Conservation (phyloP, 2,113 vertebrate genomes). For the Chloroceryle aenea region DNA sequence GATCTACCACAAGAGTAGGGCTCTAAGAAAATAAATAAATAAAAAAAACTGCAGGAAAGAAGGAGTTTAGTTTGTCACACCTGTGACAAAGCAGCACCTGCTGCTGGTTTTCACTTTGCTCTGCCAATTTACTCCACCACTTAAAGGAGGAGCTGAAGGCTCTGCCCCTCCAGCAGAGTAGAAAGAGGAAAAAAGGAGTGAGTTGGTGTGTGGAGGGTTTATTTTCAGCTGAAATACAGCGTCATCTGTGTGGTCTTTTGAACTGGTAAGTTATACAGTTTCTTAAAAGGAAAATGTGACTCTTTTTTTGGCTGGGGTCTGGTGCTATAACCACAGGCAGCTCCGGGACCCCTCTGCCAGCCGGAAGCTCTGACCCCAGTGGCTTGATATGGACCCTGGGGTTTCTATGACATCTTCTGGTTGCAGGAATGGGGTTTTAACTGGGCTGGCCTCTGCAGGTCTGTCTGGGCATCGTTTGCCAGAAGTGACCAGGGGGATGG, state of each 20-base stretch:
- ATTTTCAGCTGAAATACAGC: rapidly evolving
- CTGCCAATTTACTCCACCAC: background rate
- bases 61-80: background rate
- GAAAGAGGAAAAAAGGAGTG: rapidly evolving
- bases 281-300: rapidly evolving
- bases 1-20: background rate
- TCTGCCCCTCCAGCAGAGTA: rapidly evolving
- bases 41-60: background rate
- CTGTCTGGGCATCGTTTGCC: background rate
- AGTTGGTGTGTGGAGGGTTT: rapidly evolving
- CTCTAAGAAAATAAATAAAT: background rate
- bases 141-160: background rate
- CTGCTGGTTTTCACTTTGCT: background rate
- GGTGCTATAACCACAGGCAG: rapidly evolving
- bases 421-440: background rate
- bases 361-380: rapidly evolving
- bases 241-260: rapidly evolving
- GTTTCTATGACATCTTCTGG: background rate
- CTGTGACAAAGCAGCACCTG: background rate
- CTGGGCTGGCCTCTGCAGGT: background rate
- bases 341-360: rapidly evolving
- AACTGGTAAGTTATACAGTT: rapidly evolving
- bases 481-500: background rate
- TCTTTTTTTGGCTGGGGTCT: rapidly evolving
- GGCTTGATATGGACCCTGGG: rapidly evolving